phyloP scores from a whole-genome alignment of 2,113 vertebrate species.

The Hydrolagus affinis region DNA sequence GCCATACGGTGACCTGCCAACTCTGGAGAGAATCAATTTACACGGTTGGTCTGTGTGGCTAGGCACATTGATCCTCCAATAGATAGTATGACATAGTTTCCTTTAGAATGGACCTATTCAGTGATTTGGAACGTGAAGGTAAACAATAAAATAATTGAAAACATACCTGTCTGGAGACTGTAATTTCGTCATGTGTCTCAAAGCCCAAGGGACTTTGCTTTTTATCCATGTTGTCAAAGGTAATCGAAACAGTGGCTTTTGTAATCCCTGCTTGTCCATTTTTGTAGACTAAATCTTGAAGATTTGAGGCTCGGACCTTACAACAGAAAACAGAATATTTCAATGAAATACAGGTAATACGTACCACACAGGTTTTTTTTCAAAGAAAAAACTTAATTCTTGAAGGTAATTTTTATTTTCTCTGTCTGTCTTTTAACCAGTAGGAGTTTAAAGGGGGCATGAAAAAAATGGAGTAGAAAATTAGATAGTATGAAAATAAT shows the following conservation, averaged over 20 bases:
- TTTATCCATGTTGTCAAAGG: constrained; percentile 90
- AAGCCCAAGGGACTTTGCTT: constrained; percentile 82
- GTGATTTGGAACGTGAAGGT: neutral
- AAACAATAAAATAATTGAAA: neutral
- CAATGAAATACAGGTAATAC: neutral
- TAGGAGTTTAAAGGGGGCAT: too few relatives aligned
- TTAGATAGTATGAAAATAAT: too few relatives aligned
- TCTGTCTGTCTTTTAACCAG: too few relatives aligned
- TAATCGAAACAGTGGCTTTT: constrained; percentile 83
- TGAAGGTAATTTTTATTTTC: too few relatives aligned
- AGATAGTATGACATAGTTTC: neutral
- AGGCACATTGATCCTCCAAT: neutral
- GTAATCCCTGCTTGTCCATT: constrained; percentile 83
- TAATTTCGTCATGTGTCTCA: constrained; percentile 80
- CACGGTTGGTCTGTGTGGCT: too few relatives aligned
- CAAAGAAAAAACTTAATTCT: too few relatives aligned
- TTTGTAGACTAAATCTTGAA: constrained; percentile 92
- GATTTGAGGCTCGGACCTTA: constrained; percentile 80
- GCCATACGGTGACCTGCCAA: too few relatives aligned
- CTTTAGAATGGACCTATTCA: neutral
- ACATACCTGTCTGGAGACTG: constrained; percentile 81
- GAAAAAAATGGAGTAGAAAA: too few relatives aligned
- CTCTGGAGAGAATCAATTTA: too few relatives aligned
- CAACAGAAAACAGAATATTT: constrained; percentile 17
- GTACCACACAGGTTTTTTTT: too few relatives aligned